Evolutionary conservation across 2,797 vertebrate species (phyloP).

Genomic region (Enteromius mattozi): DNA sequence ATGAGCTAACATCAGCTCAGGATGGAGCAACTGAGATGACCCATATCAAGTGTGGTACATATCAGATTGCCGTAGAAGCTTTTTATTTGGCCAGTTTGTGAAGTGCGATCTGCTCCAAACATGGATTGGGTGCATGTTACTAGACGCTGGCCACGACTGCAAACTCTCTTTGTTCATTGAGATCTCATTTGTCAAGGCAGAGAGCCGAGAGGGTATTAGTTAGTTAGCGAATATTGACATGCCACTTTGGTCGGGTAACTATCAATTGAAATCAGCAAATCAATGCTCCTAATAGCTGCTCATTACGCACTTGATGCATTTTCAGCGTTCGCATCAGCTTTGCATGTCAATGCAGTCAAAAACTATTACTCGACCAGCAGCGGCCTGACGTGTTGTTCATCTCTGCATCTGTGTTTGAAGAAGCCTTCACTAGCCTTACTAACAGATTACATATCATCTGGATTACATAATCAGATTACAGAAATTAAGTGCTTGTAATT

Average conservation of each 20-base stretch:
- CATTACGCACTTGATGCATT: constrained; percentile 92
- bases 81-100: constrained; percentile 24
- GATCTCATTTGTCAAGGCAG: constrained; percentile 84
- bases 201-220: constrained; percentile 85
- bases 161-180: constrained; percentile 71
- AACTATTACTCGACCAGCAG: constrained; percentile 82
- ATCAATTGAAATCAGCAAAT: constrained; percentile 97
- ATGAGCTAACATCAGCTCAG: constrained; percentile 63
- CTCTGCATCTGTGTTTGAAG: constrained; percentile 34
- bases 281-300: constrained; percentile 94
- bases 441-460: too few relatives aligned
- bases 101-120: constrained; percentile 9
- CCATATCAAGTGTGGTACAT: constrained; percentile 9
- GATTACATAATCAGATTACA: too few relatives aligned
- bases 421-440: neutral
- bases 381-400: constrained; percentile 72
- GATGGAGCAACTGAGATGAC: constrained; percentile 11
- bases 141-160: neutral
- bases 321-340: constrained; percentile 82
- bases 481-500: too few relatives aligned
- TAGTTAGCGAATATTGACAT: constrained; percentile 90
- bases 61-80: constrained; percentile 25
- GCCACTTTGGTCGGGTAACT: constrained; percentile 89
- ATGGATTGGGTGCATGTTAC: constrained; percentile 15
- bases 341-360: constrained; percentile 86